Base-by-base conservation (phyloP, 2,113 vertebrate species). In the Sprattus sprattus region DNA sequence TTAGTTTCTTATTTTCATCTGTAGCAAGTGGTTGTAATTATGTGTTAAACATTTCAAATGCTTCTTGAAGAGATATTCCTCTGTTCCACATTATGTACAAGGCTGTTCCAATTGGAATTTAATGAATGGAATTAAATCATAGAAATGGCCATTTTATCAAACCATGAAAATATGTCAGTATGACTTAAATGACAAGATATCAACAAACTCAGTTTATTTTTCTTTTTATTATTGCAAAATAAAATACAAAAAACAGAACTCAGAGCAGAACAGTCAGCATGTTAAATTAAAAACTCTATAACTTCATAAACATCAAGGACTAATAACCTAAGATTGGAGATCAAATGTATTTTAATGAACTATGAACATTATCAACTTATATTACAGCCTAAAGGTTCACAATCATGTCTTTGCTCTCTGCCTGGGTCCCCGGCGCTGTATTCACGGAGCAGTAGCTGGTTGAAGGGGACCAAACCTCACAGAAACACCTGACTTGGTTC, bases 401-500 rank as follows among this genome's bases (percentile, higher is more conserved):
- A 60, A 20, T 60, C 18, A 3, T 60, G 54, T 60, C 20, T 22
- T 60, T 60, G 54, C 54, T 60, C 6, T 60, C 64, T 28, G 25
- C 15, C 25, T 3, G 64, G 25, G 8, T 71, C 8, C 25, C 64
- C 64, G 64, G 93, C 71, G 71, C 90, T 94, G 91, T 93, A 92
- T 94, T 94, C 95, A 96, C 95, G 92, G 92, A 96, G 97, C 97
- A 96, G 91, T 98, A 99, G 98, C 98, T 99, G 98, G 98, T 99
- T 99, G 98, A 99, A 99, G 97, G 98, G 98, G 98, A 99, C 98
- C 98, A 99, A 99, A 99, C 98, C 98, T 99, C 97, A 94, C 88
- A 95, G 95, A 96, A 98, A 97, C 97, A 97, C 85, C 84, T 97
- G 98, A 97, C 97, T 98, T 99, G 98, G 98, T 99, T 99, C 98